Conservation (phyloP, 2,797 vertebrate genomes). For the Ctenopoma kingsleyae region DNA sequence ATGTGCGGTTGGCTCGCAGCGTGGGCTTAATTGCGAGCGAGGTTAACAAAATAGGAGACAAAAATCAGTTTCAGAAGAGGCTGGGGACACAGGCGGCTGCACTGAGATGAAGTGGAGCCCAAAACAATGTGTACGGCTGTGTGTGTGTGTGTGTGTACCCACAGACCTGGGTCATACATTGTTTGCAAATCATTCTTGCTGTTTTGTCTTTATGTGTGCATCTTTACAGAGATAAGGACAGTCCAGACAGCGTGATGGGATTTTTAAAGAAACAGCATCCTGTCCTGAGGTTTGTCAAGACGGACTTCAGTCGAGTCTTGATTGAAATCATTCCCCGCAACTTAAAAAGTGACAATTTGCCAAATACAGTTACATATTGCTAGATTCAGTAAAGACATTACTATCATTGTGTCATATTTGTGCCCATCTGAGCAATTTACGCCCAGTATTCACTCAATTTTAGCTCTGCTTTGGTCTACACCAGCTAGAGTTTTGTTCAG, state of each 20-base stretch:
- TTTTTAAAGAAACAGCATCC: not conserved
- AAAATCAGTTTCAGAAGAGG: constrained; percentile 80
- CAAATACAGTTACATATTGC: not conserved
- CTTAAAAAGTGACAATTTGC: not conserved
- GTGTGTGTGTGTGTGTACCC: constrained; percentile 6
- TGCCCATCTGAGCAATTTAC: not conserved
- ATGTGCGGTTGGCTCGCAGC: constrained; percentile 71
- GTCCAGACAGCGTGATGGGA: not conserved
- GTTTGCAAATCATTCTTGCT: constrained; percentile 2
- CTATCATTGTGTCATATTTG: not conserved
- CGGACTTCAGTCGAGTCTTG: no score
- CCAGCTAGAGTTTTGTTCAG: not conserved
- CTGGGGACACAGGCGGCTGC: constrained; percentile 56
- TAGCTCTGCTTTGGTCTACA: constrained; percentile 12
- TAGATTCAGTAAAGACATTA: not conserved
- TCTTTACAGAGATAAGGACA: not conserved
- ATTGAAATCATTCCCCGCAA: no score
- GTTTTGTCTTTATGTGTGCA: constrained; percentile 6
- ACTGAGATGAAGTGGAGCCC: constrained; percentile 55
- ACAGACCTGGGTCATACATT: constrained; percentile 44
- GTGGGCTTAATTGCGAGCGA: constrained; percentile 84
- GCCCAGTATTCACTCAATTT: not conserved
- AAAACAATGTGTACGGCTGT: constrained; percentile 12
- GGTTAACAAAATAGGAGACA: constrained; percentile 87
- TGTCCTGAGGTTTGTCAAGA: not conserved